Base-by-base conservation (phyloP, 1,140 invertebrate species). In the Microplitis demolitor region DNA sequence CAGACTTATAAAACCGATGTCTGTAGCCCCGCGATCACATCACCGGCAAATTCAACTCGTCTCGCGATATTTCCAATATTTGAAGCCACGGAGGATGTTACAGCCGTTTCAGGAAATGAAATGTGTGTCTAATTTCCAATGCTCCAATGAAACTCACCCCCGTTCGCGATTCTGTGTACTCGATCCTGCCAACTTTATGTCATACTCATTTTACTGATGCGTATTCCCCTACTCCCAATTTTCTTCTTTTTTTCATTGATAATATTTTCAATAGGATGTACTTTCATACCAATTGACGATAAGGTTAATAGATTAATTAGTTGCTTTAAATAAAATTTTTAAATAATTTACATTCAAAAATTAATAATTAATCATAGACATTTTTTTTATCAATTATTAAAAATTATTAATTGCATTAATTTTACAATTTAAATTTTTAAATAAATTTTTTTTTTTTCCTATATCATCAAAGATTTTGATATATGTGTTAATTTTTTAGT, bases 91-190 rank as follows among this genome's bases (percentile, higher is more conserved):
- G 77, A 83, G 84, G 85, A 86, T 84, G 79, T 79, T 77, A 79
- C 80, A 84, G 82, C 82, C 84, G 81, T 75, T 83, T 71, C 83
- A 85, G 85, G 84, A 86, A 86, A 86, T 86, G 84, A 86, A 86
- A 85, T 77, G 84, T 84, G 84, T 84, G 84, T 85, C 83, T 86
- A 86, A 86, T 86, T 86, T 86, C 82, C 83, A 85, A 85, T 80
- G 79, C 77, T 63, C 34, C 39, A 9, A 24, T 54, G 53, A 13
- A 13, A 35, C 50, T 14, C 9, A 16, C 16, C 77, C 24, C 72
- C 78, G 71, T 74, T 73, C 74, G 75, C 72, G 9, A 4, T n/a
- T 34, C 31, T 45, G 5, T 34, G 31, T 54, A 34, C 45, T 69
- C n/a, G 13, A 31, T 35, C 63, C 66, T 60, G 24, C 50, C 8